Evolutionary conservation across 1,140 invertebrate genomes (phyloP).

Genomic region (Trichoplusia ni): DNA sequence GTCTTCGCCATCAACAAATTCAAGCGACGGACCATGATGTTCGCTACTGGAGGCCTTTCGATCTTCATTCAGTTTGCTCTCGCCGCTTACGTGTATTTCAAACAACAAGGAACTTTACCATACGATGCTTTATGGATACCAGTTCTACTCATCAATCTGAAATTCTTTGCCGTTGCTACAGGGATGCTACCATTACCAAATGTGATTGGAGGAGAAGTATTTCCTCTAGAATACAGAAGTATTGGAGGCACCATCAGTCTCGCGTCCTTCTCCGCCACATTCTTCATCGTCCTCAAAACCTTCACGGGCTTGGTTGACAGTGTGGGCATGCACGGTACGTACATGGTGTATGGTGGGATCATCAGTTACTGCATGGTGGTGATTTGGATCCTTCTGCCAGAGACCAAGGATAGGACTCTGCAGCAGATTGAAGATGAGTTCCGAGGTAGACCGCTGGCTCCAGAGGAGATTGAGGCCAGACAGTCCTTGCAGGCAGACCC

Average conservation of each 20-base stretch:
- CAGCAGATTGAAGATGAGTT: slow-evolving; percentile 57
- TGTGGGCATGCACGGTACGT: slow-evolving; percentile 53
- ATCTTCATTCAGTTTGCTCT: slow-evolving; percentile 44
- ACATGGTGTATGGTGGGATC: slow-evolving; percentile 41
- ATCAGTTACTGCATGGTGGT: slow-evolving; percentile 43
- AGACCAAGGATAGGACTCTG: slow-evolving; percentile 52
- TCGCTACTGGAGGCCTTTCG: slow-evolving; percentile 47
- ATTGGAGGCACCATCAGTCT: slow-evolving; percentile 57
- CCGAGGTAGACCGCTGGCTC: slow-evolving; percentile 35
- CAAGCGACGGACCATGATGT: slow-evolving; percentile 57
- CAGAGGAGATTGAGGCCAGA: slow-evolving; percentile 23
- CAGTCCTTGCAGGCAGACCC: slow-evolving; percentile 23
- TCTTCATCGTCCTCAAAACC: slow-evolving; percentile 57
- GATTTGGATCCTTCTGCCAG: slow-evolving; percentile 53
- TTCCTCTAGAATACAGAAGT: slow-evolving; percentile 60
- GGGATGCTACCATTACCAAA: slow-evolving; percentile 59
- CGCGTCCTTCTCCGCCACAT: slow-evolving; percentile 46
- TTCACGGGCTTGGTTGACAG: slow-evolving; percentile 47
- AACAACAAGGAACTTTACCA: slow-evolving; percentile 41
- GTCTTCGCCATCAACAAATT: slow-evolving; percentile 59
- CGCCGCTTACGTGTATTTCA: slow-evolving; percentile 52
- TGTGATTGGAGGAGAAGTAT: slow-evolving; percentile 63
- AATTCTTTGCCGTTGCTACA: slow-evolving; percentile 59
- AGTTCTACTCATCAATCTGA: slow-evolving; percentile 51
- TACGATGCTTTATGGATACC: slow-evolving; percentile 55